Percentiles rank a stretch among this genome's conserved stretches.
phyloP scores from a whole-genome alignment of 2,888 invertebrate genomes.

The Ommatoiulus sabulosus region DNA sequence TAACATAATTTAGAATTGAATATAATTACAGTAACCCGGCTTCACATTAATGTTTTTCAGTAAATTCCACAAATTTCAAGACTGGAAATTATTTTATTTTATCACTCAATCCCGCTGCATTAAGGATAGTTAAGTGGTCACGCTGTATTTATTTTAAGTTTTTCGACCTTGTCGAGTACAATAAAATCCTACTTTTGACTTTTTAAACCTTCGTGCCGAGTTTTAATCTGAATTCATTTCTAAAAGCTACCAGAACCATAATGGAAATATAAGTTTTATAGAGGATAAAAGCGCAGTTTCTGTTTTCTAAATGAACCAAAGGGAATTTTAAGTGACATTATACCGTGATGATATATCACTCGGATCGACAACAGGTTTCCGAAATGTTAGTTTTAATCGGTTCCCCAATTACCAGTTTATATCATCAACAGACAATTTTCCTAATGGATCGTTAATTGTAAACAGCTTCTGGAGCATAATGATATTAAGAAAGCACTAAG shows the following conservation, averaged over 20 bases:
- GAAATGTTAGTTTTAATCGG: constrained; percentile 35
- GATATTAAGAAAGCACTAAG: constrained; percentile 41
- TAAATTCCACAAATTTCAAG: neutral
- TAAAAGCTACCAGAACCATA: neutral
- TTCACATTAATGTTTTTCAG: neutral
- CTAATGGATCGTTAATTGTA: constrained; percentile 47
- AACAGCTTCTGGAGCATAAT: constrained; percentile 44
- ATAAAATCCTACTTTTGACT: neutral
- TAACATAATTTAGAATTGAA: no score
- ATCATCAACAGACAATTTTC: constrained; percentile 41
- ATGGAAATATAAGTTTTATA: constrained; percentile 28
- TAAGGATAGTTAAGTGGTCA: neutral
- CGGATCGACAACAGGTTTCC: constrained; percentile 39
- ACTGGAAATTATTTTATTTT: neutral
- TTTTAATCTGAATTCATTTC: neutral
- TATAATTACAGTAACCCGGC: no score
- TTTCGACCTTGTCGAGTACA: neutral
- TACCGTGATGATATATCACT: constrained; percentile 4
- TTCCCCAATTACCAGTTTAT: constrained; percentile 38
- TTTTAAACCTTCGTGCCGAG: neutral
- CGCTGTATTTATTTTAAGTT: neutral
- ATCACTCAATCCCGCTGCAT: neutral
- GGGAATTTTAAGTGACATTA: constrained; percentile 37
- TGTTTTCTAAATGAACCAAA: neutral
- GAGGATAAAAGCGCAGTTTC: constrained; percentile 2